These are phyloP conservation scores for Blastobasis adustella DNA, from an alignment of 2,888 invertebrate species.

Conservation along the genomic window DNA sequence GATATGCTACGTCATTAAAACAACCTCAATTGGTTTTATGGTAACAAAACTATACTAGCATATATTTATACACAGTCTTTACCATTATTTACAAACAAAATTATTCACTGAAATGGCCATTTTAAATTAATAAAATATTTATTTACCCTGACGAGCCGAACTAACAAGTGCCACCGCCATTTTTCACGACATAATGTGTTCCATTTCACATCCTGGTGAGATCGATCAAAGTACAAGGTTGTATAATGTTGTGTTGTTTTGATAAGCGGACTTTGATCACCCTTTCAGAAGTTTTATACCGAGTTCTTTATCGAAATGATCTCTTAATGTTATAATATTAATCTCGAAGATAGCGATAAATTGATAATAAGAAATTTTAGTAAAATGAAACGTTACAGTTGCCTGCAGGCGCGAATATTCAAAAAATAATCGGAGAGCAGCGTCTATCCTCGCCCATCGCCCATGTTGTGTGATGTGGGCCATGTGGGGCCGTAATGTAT, in stretches of 20 bases:
- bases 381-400: no score
- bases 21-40: slow-evolving; percentile 18
- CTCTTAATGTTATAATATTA: no score
- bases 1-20: slow-evolving; percentile 39
- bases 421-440: no score
- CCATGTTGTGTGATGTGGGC: no score
- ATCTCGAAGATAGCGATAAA: no score
- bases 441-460: no score
- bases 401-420: no score
- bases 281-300: no score
- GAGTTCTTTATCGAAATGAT: no score
- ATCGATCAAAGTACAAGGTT: not conserved
- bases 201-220: slow-evolving; percentile 13
- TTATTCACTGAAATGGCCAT: not conserved
- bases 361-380: no score
- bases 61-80: not conserved
- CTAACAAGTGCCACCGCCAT: slow-evolving; percentile 70
- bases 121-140: slow-evolving; percentile 33
- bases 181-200: slow-evolving; percentile 39
- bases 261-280: not conserved
- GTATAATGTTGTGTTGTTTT: not conserved
- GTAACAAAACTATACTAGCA: not conserved
- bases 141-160: slow-evolving; percentile 74
- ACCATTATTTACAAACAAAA: not conserved
- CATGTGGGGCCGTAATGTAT: no score